A percentile compares a stretch with the other conserved stretches of the same genome.
Evolutionary conservation across 2,113 vertebrate species (phyloP).

Genomic region (Aviceda subcristata): DNA sequence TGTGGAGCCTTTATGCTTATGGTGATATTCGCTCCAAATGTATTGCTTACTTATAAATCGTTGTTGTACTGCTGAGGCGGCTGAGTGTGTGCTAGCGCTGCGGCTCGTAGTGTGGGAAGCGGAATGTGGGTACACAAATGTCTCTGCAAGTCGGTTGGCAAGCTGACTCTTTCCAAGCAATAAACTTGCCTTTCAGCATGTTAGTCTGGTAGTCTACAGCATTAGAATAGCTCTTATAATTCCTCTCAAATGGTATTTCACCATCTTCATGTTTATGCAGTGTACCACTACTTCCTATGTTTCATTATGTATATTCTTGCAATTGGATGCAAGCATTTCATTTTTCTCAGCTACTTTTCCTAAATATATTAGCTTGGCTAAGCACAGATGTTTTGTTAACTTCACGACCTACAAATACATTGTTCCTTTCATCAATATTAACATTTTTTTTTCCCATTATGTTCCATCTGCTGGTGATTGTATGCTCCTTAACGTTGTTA

Average conservation of each 20-base stretch:
- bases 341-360: not conserved
- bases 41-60: not conserved
- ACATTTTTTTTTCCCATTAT: not conserved
- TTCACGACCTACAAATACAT: not conserved
- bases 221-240: not conserved
- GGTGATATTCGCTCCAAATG: not conserved
- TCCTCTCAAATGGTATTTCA: not conserved
- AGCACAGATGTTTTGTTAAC: not conserved
- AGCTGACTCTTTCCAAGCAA: not conserved
- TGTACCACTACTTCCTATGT: not conserved
- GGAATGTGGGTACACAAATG: not conserved
- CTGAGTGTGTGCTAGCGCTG: not conserved
- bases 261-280: not conserved
- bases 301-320: not conserved
- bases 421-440: not conserved
- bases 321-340: not conserved
- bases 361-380: not conserved
- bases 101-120: not conserved
- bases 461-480: not conserved
- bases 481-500: not conserved
- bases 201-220: not conserved
- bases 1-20: not conserved
- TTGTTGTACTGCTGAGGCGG: not conserved
- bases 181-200: not conserved
- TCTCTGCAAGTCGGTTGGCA: not conserved